Conservation (phyloP, 1,140 invertebrate species). For the Brachionus koreanus region DNA sequence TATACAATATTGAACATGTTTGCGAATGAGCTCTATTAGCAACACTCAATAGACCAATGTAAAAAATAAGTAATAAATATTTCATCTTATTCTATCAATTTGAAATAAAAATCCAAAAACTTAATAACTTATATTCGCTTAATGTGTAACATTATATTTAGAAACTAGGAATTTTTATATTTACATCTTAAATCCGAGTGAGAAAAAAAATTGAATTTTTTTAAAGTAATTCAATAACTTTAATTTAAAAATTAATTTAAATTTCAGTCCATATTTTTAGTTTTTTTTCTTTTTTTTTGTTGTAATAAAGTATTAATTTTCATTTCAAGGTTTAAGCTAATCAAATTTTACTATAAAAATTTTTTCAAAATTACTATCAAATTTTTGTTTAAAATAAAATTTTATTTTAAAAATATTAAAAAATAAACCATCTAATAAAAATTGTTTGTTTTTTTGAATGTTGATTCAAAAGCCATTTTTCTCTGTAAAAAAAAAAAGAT, state of each 20-base stretch:
- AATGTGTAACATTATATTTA: too few relatives aligned
- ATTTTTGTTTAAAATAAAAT: background rate
- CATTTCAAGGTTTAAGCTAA: too few relatives aligned
- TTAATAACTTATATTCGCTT: too few relatives aligned
- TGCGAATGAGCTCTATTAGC: background rate
- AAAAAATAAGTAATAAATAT: background rate
- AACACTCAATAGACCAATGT: background rate
- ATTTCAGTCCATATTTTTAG: too few relatives aligned
- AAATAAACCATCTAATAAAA: background rate
- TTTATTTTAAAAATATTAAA: background rate
- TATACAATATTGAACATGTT: background rate
- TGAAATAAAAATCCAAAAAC: background rate
- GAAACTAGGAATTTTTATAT: too few relatives aligned
- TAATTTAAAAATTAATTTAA: too few relatives aligned
- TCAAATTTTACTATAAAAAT: too few relatives aligned
- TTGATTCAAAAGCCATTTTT: conserved; percentile 33
- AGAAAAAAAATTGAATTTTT: too few relatives aligned
- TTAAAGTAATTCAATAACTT: too few relatives aligned
- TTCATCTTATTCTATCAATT: background rate
- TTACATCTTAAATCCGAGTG: too few relatives aligned
- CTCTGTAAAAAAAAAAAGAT: background rate
- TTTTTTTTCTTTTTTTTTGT: too few relatives aligned
- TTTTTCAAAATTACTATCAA: too few relatives aligned
- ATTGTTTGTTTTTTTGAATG: conserved; percentile 11
- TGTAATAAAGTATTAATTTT: background rate